Percentiles rank a stretch among this genome's conserved stretches.
Evolutionary conservation across 2,888 invertebrate species (phyloP).

Genomic region (Agriopis leucophaearia): DNA sequence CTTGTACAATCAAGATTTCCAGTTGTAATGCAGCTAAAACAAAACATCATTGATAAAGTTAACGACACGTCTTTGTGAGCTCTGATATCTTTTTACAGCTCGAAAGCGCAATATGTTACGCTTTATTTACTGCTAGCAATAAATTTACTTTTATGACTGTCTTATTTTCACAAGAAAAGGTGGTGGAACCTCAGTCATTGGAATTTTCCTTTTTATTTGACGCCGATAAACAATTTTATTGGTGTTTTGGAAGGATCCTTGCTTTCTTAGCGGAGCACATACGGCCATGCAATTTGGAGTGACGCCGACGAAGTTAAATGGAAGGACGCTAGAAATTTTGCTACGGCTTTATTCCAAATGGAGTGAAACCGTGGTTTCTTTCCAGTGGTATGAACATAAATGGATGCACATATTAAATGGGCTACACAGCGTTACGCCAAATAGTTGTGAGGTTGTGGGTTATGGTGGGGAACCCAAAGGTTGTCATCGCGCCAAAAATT

Average conservation of each 20-base stretch:
- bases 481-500: too few relatives aligned
- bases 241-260: constrained; percentile 55
- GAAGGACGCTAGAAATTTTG: too few relatives aligned
- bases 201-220: constrained; percentile 68
- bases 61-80: constrained; percentile 59
- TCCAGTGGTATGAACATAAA: too few relatives aligned
- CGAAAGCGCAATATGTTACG: constrained; percentile 75
- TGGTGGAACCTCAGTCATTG: constrained; percentile 52
- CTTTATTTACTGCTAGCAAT: constrained; percentile 78
- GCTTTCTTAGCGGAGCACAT: constrained; percentile 29
- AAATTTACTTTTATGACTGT: constrained; percentile 81
- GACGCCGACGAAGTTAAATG: too few relatives aligned
- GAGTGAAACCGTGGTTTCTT: too few relatives aligned
- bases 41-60: constrained; percentile 57
- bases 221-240: constrained; percentile 77
- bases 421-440: too few relatives aligned
- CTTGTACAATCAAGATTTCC: constrained; percentile 33
- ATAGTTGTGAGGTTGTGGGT: too few relatives aligned
- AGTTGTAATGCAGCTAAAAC: constrained; percentile 35
- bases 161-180: constrained; percentile 75
- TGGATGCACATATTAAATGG: too few relatives aligned
- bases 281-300: too few relatives aligned
- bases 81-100: constrained; percentile 70
- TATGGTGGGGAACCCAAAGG: too few relatives aligned
- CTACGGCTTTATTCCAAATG: too few relatives aligned